Base-by-base conservation (phyloP, 2,113 vertebrate species). In the Pithys albifrons region DNA sequence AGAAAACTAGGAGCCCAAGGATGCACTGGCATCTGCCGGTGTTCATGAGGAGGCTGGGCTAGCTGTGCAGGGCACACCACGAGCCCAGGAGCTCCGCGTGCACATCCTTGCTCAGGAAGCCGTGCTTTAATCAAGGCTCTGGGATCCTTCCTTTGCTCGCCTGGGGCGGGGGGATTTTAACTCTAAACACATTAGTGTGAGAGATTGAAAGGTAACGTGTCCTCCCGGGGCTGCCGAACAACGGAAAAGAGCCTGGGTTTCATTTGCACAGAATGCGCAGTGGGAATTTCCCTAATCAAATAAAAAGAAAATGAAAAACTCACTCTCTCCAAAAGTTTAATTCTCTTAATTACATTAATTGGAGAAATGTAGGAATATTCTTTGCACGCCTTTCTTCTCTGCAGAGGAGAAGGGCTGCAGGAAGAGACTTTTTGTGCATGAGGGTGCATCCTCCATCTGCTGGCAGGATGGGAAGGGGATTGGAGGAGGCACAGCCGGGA, bases 261-360 rank as follows among this genome's bases (percentile, higher is more conserved):
- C 98, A 98, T 98, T 98, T 98, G 97, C 93, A 91, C 95, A 88
- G 96, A 95, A 96, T 18, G 85, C 55, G 59, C 90, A 54, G 95
- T 94, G 98, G 98, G 98, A 98, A 97, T 98, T 98, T 98, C 96
- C 96, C 97, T 98, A 98, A 98, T 98, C 98, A 98, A 98, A 98
- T 98, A 97, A 98, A 98, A 98, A 95, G 97, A 97, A 98, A 98
- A 98, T 95, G 89, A 98, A 98, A 98, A 98, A 97, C 97, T 96
- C 91, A 29, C 95, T 97, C 97, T 92, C 97, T 98, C 92, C 81
- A 69, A 98, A 98, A 97, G 96, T 97, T 98, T 97, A 97, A 97
- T 98, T 98, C 97, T 98, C 97, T 98, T 98, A 98, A 98, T 98
- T 97, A 96, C 97, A 98, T 98, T 98, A 98, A 98, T 98, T 97